Evolutionary conservation across 2,113 vertebrate genomes (phyloP).

Genomic region (Microcebus jonahi): DNA sequence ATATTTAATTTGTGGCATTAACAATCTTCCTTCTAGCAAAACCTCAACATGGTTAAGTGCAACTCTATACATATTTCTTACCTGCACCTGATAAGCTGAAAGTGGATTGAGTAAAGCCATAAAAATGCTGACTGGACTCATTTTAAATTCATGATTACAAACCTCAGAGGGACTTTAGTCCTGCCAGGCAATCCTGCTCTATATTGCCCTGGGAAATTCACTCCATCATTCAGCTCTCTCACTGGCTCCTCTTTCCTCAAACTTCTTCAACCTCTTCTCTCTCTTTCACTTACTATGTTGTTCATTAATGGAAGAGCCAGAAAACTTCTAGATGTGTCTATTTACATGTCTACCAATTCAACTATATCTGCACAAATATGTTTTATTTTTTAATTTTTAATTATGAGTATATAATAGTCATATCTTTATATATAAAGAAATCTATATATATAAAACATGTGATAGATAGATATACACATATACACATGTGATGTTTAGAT

Average conservation of each 20-base stretch:
- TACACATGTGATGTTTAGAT: no score
- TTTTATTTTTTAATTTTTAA: background rate
- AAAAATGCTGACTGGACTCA: constrained; percentile 18
- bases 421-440: no score
- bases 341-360: background rate
- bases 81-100: background rate
- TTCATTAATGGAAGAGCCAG: background rate
- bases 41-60: constrained; percentile 20
- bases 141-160: constrained; percentile 42
- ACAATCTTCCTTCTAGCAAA: constrained; percentile 40
- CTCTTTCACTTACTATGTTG: background rate
- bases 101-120: constrained; percentile 6
- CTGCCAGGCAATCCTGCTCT: background rate
- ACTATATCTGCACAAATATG: background rate
- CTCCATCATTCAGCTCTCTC: background rate
- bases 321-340: background rate
- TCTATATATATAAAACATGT: no score
- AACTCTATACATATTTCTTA: background rate
- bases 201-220: background rate
- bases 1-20: constrained; percentile 48
- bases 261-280: background rate
- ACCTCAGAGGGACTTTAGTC: background rate
- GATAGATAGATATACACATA: no score
- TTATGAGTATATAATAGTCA: no score
- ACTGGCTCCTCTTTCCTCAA: background rate